A percentile compares a stretch with the other conserved stretches of the same genome.
Conservation (phyloP, 2,797 vertebrate species). For the Pangasius larnaudii region DNA sequence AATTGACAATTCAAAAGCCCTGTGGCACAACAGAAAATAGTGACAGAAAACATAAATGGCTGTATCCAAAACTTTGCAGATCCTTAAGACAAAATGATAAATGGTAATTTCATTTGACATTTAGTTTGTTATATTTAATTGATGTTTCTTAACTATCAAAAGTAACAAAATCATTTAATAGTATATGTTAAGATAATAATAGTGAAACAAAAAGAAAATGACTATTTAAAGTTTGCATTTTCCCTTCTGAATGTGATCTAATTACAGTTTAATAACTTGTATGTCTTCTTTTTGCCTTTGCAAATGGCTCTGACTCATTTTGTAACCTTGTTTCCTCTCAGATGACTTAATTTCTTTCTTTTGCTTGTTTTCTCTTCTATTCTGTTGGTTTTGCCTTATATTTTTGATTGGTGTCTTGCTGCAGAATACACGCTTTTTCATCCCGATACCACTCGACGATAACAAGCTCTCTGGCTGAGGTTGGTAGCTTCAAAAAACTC, state of each 20-base stretch:
- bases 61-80: neutral
- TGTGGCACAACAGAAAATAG: neutral
- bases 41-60: neutral
- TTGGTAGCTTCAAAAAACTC: neutral
- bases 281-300: neutral
- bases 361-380: neutral
- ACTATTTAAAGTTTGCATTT: slow-evolving; percentile 11
- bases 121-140: neutral
- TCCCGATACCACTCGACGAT: neutral
- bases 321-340: neutral
- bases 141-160: slow-evolving; percentile 5
- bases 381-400: neutral
- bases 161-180: neutral
- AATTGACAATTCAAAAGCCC: neutral
- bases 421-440: neutral
- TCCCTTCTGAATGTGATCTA: slow-evolving; percentile 17
- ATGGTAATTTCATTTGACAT: neutral
- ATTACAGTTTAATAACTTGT: slow-evolving; percentile 27
- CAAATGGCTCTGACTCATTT: neutral
- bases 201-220: neutral
- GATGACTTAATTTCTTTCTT: slow-evolving; percentile 1
- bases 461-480: neutral
- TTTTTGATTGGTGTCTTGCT: neutral
- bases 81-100: neutral
- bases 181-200: neutral